Evolutionary conservation across 92 coral and sea anemone genomes (phyloP).

Genomic region (Palythoa heliodiscus): DNA sequence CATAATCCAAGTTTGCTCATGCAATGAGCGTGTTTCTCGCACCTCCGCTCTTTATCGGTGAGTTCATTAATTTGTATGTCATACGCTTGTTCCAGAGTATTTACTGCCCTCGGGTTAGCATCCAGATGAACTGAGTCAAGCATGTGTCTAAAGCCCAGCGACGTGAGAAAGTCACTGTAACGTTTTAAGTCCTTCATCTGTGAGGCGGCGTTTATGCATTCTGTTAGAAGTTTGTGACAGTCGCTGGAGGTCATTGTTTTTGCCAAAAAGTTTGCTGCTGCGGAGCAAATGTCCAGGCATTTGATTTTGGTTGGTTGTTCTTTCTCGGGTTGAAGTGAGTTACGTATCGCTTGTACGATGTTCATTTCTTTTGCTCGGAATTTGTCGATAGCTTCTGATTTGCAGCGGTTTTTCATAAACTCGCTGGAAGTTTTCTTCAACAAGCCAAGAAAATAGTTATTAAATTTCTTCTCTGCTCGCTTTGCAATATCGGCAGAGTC

Average conservation of each 20-base stretch:
- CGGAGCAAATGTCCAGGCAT: slow-evolving; percentile 55
- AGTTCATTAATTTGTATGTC: slow-evolving; percentile 26
- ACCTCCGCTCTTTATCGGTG: neutral
- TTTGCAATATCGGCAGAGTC: slow-evolving; percentile 40
- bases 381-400: slow-evolving; percentile 34
- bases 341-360: slow-evolving; percentile 44
- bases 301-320: slow-evolving; percentile 27
- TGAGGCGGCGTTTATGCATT: slow-evolving; percentile 29
- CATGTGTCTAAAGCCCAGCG: slow-evolving; percentile 56
- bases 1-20: slow-evolving; percentile 58
- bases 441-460: slow-evolving; percentile 21
- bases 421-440: slow-evolving; percentile 37
- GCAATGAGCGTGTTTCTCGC: slow-evolving; percentile 56
- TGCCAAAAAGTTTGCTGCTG: slow-evolving; percentile 46
- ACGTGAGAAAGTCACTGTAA: slow-evolving; percentile 52
- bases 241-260: slow-evolving; percentile 49
- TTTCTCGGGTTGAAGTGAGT: slow-evolving; percentile 23
- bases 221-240: slow-evolving; percentile 42
- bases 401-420: slow-evolving; percentile 51
- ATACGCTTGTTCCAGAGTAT: slow-evolving; percentile 36
- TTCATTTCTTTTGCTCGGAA: slow-evolving; percentile 43
- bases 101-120: slow-evolving; percentile 43
- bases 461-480: slow-evolving; percentile 37
- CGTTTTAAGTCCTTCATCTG: slow-evolving; percentile 42
- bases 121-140: slow-evolving; percentile 43